These are phyloP conservation scores for Nephila pilipes DNA, from an alignment of 1,140 invertebrate species.

Conservation along the genomic window DNA sequence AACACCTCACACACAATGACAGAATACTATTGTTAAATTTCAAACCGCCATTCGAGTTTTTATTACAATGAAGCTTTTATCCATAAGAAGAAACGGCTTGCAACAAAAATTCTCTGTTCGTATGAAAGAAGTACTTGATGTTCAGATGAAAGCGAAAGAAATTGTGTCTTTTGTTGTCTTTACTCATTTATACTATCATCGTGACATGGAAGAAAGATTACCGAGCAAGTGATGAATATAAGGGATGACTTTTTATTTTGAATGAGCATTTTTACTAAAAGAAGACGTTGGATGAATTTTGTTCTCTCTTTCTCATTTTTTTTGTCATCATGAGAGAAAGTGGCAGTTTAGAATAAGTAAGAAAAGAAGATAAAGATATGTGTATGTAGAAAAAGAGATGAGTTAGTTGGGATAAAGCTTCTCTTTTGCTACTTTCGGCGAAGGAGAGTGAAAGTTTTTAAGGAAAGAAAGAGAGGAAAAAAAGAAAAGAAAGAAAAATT, in stretches of 20 bases:
- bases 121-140: neutral
- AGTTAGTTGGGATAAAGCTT: neutral
- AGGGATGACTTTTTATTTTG: neutral
- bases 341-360: conserved; percentile 14
- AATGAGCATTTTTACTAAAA: conserved; percentile 10
- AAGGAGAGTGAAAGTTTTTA: neutral
- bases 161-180: conserved; percentile 17
- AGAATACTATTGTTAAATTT: neutral
- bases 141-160: conserved; percentile 12
- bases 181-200: conserved; percentile 9
- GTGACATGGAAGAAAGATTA: conserved; percentile 10
- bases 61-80: neutral
- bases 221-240: neutral
- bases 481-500: neutral
- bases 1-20: neutral
- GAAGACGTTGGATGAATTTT: neutral
- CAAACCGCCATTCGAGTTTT: neutral
- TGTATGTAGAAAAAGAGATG: neutral
- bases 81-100: neutral
- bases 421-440: neutral
- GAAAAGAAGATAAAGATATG: neutral
- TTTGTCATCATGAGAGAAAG: conserved; percentile 8
- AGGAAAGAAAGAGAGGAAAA: neutral
- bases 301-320: neutral
- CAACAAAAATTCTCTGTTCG: neutral